phyloP scores from a whole-genome alignment of 2,113 vertebrate species.

The Ramphastos sulfuratus region DNA sequence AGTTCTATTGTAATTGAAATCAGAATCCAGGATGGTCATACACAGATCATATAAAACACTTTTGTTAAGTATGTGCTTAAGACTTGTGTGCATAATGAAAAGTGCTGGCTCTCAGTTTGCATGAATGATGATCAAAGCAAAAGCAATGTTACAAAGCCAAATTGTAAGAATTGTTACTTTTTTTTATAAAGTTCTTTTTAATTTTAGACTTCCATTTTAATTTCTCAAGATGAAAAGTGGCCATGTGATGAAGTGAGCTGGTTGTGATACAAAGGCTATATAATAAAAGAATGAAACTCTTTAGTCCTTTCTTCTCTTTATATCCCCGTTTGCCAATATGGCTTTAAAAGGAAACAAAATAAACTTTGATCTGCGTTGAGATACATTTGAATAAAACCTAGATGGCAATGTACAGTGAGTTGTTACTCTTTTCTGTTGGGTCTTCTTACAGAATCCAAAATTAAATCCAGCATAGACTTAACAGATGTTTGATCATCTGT shows the following conservation, averaged over 20 bases:
- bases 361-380: slow-evolving; percentile 35
- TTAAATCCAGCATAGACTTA: not conserved
- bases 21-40: not conserved
- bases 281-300: not conserved
- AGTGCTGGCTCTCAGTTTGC: not conserved
- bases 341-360: slow-evolving; percentile 37
- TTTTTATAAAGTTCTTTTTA: not conserved
- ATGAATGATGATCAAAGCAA: not conserved
- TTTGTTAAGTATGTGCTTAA: not conserved
- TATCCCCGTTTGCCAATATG: slow-evolving; percentile 29
- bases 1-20: not conserved
- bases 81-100: not conserved
- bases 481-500: slow-evolving; percentile 27
- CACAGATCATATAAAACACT: not conserved
- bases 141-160: not conserved
- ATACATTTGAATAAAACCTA: not conserved
- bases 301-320: not conserved
- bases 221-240: not conserved
- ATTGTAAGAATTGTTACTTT: not conserved
- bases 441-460: slow-evolving; percentile 14
- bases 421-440: not conserved
- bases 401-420: not conserved
- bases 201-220: not conserved
- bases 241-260: not conserved
- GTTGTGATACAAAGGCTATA: not conserved